Base-by-base conservation (phyloP, 2,797 vertebrate genomes). In the Scyliorhinus canicula region DNA sequence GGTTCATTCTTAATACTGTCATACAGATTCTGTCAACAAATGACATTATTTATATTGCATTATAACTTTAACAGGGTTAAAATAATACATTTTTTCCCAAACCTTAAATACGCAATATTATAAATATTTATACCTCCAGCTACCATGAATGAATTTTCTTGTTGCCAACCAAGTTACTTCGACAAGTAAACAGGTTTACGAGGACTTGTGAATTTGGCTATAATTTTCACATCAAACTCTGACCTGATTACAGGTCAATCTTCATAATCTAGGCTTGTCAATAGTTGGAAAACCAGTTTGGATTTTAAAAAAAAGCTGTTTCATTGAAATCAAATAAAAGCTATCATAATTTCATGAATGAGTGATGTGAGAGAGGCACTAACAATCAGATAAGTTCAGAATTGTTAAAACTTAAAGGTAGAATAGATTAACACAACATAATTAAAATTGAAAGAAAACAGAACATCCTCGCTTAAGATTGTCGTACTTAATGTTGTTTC, bases 1-100 rank as follows among this genome's bases (percentile, higher is more conserved):
- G 99, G 99, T 44, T 99, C 99, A 0, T 99, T 99, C 96, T 99
- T 99, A 96, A 99, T 99, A 98, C 99, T 99, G 0, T 99, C 99
- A 0, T 99, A 99, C 40, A 99, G 97, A 95, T 99, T 99, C 99
- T 99, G 96, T 95, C 79, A 85, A 71, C 67, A 94, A 52, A 94
- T 52, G 47, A 19, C 71, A 74, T 74, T 31, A 55, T 21, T 74
- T n/a, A 55, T 35, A n/a, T 47, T 94, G 47, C n/a, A 94, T 71
- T 52, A 94, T 5, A 50, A 93, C 21, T 63, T n/a, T 50, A 69
- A 71, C 26, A 71, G 0, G 91, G 40, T 69, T 93, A 47, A 71
- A 50, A 8, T 91, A 86, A 57, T 88, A 88, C 0, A 85, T 24
- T 57, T n/a, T 88, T 88, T 19, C 16, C 24, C 31, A 82, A 47